A percentile compares a stretch with the other conserved stretches of the same genome.
Conservation (phyloP, 2,888 invertebrate species). For the Monopis laevigella region DNA sequence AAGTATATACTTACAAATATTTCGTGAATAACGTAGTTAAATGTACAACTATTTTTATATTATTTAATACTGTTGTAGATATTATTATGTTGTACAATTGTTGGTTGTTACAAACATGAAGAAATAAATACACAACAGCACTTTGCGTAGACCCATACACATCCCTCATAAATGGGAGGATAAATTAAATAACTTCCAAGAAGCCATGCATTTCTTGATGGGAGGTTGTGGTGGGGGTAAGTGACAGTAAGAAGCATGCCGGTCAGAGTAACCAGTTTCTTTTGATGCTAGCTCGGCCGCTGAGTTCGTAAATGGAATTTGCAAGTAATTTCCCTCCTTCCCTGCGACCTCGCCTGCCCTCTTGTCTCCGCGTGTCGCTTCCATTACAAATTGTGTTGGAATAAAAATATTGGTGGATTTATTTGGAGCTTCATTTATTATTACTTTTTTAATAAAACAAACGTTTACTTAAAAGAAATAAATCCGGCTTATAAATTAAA, state of each 20-base stretch:
- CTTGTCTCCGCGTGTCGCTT: constrained; percentile 64
- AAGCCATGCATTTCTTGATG: constrained; percentile 4
- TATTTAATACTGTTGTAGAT: too few relatives aligned
- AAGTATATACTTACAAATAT: too few relatives aligned
- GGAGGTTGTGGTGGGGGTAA: constrained; percentile 5
- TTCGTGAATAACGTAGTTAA: too few relatives aligned
- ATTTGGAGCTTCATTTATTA: constrained; percentile 31
- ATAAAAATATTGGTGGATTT: constrained; percentile 53
- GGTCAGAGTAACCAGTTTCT: constrained; percentile 29
- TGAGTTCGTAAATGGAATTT: constrained; percentile 64
- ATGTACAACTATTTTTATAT: too few relatives aligned
- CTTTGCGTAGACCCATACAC: too few relatives aligned
- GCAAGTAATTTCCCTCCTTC: constrained; percentile 58
- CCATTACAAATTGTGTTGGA: constrained; percentile 67
- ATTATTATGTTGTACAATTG: too few relatives aligned
- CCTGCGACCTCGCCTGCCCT: constrained; percentile 38
- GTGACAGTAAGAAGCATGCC: constrained; percentile 7
- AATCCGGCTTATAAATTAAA: not conserved
- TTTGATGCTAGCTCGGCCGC: constrained; percentile 49
- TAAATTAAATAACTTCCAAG: constrained; percentile 5
- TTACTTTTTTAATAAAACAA: not conserved
- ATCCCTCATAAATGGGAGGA: not conserved
- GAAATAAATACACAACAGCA: too few relatives aligned
- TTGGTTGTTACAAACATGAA: too few relatives aligned
- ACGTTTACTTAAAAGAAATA: not conserved